Percentiles rank a stretch among this genome's conserved stretches.
phyloP scores from a whole-genome alignment of 2,888 invertebrate genomes.

The Rutpela maculata region DNA sequence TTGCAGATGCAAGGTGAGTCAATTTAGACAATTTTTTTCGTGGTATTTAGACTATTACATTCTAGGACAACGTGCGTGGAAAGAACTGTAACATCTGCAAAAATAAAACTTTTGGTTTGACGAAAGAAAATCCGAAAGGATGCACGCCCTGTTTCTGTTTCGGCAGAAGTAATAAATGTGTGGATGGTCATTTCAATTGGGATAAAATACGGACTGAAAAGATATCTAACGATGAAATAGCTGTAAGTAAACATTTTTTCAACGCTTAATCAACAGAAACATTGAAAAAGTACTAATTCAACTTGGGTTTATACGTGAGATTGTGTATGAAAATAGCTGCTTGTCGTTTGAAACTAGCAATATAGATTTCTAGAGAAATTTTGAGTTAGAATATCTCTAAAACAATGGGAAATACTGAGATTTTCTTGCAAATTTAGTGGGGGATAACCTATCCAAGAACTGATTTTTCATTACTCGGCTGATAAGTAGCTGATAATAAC shows the following conservation, averaged over 20 bases:
- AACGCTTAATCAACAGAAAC: no score
- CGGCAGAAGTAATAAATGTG: slow-evolving; percentile 87
- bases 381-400: no score
- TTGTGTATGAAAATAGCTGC: no score
- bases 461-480: no score
- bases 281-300: no score
- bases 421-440: no score
- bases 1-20: slow-evolving; percentile 90
- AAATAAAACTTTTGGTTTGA: slow-evolving; percentile 90
- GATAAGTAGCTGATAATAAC: no score
- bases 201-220: slow-evolving; percentile 80
- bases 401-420: no score
- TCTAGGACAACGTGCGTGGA: slow-evolving; percentile 88
- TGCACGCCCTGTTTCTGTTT: slow-evolving; percentile 99
- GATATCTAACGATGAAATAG: slow-evolving; percentile 73
- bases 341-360: no score
- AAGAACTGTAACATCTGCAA: slow-evolving; percentile 89
- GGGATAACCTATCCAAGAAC: no score
- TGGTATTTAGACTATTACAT: slow-evolving; percentile 11
- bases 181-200: slow-evolving; percentile 89
- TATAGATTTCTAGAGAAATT: no score
- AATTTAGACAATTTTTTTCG: neutral
- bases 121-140: slow-evolving; percentile 85
- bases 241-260: slow-evolving; percentile 62
- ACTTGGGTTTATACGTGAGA: no score